Evolutionary conservation across 1,140 invertebrate species (phyloP).

Genomic region (Hycleus phaleratus): DNA sequence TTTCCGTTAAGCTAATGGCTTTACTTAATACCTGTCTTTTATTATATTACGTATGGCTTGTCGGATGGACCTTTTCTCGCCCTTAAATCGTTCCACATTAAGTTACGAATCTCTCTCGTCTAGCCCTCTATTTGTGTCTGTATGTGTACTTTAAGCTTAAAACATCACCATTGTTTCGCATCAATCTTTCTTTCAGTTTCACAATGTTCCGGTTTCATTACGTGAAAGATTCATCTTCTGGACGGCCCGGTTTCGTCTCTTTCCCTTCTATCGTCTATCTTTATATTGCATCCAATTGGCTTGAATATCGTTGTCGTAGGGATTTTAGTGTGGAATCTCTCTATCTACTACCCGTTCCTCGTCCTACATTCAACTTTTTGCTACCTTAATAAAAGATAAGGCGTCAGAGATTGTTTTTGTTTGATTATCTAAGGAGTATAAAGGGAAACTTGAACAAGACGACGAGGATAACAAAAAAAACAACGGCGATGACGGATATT

Average conservation of each 20-base stretch:
- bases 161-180: conserved; percentile 6
- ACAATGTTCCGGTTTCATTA: conserved; percentile 29
- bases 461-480: neutral
- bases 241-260: neutral
- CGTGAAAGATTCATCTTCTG: conserved; percentile 28
- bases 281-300: neutral
- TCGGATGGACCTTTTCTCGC: neutral
- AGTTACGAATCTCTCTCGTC: neutral
- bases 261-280: neutral
- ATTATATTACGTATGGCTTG: neutral
- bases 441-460: neutral
- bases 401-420: neutral
- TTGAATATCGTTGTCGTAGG: neutral
- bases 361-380: neutral
- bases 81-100: neutral
- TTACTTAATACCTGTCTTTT: conserved; percentile 29
- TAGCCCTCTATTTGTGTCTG: neutral
- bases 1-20: conserved; percentile 31
- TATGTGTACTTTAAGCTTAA: neutral
- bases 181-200: conserved; percentile 28
- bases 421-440: neutral
- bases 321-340: neutral
- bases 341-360: neutral
- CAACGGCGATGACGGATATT: neutral
- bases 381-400: neutral